Conservation (phyloP, 2,113 vertebrate genomes). For the Ovis canadensis region DNA sequence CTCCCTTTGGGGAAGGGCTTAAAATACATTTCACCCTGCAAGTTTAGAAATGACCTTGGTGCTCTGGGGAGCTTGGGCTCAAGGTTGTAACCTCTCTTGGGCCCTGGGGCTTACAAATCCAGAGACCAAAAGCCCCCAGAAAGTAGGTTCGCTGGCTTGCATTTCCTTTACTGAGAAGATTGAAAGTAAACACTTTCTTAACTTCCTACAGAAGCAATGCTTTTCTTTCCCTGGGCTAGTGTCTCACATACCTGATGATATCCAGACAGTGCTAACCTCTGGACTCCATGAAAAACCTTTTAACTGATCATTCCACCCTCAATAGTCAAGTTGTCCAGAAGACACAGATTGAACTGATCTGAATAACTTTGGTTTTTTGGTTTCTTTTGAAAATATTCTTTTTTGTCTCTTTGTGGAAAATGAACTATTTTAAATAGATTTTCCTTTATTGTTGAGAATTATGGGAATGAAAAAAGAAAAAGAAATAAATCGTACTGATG, state of each 20-base stretch:
- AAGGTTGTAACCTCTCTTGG: neutral
- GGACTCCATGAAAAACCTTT: neutral
- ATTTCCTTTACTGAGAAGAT: neutral
- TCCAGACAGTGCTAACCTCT: neutral
- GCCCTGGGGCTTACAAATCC: neutral
- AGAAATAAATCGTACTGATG: constrained; percentile 9
- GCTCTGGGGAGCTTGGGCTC: neutral
- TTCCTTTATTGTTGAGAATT: constrained; percentile 32
- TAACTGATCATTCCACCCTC: neutral
- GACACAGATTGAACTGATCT: neutral
- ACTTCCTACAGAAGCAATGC: neutral
- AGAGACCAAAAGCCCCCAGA: neutral
- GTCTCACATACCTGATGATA: neutral
- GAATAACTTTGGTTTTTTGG: constrained; percentile 14
- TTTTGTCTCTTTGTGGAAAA: neutral
- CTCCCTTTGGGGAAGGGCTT: constrained; percentile 38
- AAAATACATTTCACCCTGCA: constrained; percentile 28
- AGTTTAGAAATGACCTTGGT: constrained; percentile 16
- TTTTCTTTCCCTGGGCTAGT: neutral
- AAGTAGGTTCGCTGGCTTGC: neutral
- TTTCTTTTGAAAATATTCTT: constrained; percentile 13
- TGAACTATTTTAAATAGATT: neutral
- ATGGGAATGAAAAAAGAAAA: neutral
- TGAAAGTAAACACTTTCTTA: neutral
- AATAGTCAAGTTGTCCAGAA: neutral